Conservation (phyloP, 2,888 invertebrate species). For the Netelia inedita region DNA sequence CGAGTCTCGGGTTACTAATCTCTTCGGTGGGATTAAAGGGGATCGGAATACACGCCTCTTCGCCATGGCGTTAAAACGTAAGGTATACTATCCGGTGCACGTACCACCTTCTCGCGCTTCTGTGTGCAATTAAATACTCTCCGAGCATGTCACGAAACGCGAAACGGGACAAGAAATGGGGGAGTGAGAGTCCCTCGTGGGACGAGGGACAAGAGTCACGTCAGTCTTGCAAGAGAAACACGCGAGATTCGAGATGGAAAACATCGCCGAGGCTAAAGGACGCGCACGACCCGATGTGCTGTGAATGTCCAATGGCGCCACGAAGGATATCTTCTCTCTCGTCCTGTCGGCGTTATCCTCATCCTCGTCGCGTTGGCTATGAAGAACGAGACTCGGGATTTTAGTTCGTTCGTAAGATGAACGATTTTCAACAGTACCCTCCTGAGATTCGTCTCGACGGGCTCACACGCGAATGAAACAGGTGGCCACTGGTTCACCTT, state of each 20-base stretch:
- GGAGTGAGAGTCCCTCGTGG: conserved; percentile 16
- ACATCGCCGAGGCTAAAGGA: conserved; percentile 40
- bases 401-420: conserved; percentile 55
- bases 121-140: conserved; percentile 73
- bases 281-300: conserved; percentile 9
- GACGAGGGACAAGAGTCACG: conserved; percentile 16
- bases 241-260: conserved; percentile 34
- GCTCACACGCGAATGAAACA: conserved; percentile 72
- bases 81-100: conserved; percentile 38
- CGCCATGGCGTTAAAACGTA: conserved; percentile 63
- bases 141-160: conserved; percentile 67
- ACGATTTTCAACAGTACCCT: conserved; percentile 70
- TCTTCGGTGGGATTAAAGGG: conserved; percentile 71
- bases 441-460: conserved; percentile 54
- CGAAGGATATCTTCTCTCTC: conserved; percentile 45
- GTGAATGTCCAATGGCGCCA: conserved; percentile 47
- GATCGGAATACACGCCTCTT: conserved; percentile 68
- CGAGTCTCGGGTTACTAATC: conserved; percentile 73
- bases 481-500: conserved; percentile 78
- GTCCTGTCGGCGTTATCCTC: conserved; percentile 13
- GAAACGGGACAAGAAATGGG: conserved; percentile 50
- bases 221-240: conserved; percentile 20
- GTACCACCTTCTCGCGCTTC: conserved; percentile 41
- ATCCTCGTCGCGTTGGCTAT: conserved; percentile 4
- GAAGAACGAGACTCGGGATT: conserved; percentile 25